These are phyloP conservation scores for Anguilla japonica DNA, from an alignment of 2,113 vertebrate genomes.

Conservation along the genomic window DNA sequence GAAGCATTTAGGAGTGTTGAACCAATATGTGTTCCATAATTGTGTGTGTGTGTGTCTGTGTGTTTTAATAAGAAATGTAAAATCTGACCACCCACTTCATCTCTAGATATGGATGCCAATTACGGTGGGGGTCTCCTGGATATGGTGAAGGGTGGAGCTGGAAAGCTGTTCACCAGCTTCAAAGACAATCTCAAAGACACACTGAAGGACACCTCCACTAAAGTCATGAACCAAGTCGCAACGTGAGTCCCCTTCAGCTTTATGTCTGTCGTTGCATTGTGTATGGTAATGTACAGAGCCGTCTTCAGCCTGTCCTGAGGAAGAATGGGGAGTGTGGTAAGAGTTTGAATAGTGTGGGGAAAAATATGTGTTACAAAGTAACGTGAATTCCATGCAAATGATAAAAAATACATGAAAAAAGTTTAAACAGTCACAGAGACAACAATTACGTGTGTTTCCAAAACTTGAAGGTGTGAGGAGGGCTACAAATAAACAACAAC, in stretches of 20 bases:
- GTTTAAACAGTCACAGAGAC: no score
- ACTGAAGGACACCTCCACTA: constrained; percentile 94
- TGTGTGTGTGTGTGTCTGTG: neutral
- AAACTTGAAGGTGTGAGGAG: no score
- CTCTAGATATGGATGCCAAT: constrained; percentile 88
- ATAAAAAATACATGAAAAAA: no score
- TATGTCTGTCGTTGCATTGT: neutral
- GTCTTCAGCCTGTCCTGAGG: no score
- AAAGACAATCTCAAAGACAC: constrained; percentile 99
- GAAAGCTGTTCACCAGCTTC: constrained; percentile 95
- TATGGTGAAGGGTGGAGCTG: constrained; percentile 97
- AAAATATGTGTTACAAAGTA: no score
- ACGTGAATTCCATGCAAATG: no score
- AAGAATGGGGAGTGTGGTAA: no score
- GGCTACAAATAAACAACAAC: no score
- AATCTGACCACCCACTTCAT: constrained; percentile 67
- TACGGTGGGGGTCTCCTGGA: constrained; percentile 92
- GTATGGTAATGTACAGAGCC: no score
- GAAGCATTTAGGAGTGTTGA: no score
- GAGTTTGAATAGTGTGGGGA: no score
- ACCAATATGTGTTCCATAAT: neutral
- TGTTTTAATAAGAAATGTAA: constrained; percentile 29
- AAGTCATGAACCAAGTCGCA: constrained; percentile 96
- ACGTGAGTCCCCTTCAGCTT: constrained; percentile 72
- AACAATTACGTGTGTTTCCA: no score